Evolutionary conservation across 2,113 vertebrate species (phyloP).

Genomic region (Gallinago undulata): DNA sequence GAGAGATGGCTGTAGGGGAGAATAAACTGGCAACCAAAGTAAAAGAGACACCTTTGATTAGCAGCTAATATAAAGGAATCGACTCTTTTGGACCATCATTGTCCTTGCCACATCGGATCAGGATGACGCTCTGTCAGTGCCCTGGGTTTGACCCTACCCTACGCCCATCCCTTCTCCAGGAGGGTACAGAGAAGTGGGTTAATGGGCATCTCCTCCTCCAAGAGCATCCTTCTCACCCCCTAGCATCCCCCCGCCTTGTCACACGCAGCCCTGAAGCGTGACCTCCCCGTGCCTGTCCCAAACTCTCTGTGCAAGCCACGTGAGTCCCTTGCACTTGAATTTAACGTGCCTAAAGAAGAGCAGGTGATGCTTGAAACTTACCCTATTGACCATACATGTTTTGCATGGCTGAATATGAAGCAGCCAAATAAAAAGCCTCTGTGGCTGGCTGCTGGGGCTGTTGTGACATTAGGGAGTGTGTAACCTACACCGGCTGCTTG

Average conservation of each 20-base stretch:
- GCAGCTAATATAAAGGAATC: conserved; percentile 5
- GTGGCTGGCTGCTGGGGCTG: too few species aligned
- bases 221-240: not conserved
- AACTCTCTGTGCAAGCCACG: not conserved
- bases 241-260: not conserved
- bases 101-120: conserved; percentile 15
- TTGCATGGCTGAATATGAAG: not conserved
- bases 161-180: not conserved
- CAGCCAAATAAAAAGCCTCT: too few species aligned
- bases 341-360: not conserved
- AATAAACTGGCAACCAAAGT: conserved; percentile 13
- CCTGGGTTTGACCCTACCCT: not conserved
- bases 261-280: not conserved
- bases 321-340: not conserved
- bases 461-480: fast-evolving
- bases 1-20: not conserved
- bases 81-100: conserved; percentile 7
- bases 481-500: not conserved
- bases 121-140: not conserved
- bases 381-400: not conserved
- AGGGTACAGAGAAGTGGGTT: not conserved
- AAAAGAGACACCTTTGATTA: conserved; percentile 35
- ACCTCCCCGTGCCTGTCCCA: not conserved
- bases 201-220: not conserved
- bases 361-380: not conserved